Evolutionary conservation across 2,888 invertebrate genomes (phyloP).

Genomic region (Oconnorella tubifera): DNA sequence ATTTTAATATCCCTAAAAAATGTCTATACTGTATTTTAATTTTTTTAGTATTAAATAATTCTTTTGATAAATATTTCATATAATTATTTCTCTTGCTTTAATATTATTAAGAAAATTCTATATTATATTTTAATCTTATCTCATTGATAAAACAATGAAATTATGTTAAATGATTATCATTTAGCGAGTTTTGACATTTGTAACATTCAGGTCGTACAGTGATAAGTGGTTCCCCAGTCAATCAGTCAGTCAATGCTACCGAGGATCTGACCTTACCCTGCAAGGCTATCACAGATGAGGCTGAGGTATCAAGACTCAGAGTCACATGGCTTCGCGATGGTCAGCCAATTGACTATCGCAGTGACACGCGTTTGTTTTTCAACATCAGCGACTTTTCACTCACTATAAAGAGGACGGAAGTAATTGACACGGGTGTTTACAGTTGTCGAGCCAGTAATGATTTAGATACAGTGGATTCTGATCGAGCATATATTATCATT

Average conservation of each 20-base stretch:
- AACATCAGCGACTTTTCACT: not conserved
- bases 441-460: constrained; percentile 91
- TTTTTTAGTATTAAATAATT: not conserved
- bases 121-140: not conserved
- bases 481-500: no score
- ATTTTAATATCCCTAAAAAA: no score
- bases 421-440: constrained; percentile 86
- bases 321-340: constrained; percentile 83
- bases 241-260: constrained; percentile 31
- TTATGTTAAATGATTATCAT: no score
- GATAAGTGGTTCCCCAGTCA: constrained; percentile 38
- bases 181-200: no score
- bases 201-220: constrained; percentile 39
- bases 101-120: not conserved
- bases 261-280: constrained; percentile 41
- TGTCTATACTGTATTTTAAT: constrained; percentile 38
- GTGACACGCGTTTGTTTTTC: not conserved
- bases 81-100: no score
- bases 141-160: no score
- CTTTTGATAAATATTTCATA: no score
- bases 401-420: constrained; percentile 10
- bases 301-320: constrained; percentile 58
- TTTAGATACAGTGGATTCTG: constrained; percentile 78
- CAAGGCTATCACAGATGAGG: constrained; percentile 43
- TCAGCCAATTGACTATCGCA: not conserved